Evolutionary conservation across 1,140 invertebrate species (phyloP).

Genomic region (Penaeus vannamei): DNA sequence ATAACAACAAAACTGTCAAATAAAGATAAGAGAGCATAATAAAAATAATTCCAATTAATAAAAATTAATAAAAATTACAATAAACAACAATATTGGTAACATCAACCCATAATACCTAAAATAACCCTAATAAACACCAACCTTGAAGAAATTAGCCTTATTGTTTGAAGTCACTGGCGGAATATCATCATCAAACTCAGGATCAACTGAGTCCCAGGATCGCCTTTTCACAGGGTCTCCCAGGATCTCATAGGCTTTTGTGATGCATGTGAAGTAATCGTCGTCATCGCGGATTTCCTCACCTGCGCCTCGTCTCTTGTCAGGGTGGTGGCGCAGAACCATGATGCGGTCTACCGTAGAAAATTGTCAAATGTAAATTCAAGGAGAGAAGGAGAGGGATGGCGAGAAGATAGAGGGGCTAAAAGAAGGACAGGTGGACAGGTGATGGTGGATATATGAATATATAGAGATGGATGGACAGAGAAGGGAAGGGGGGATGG

Average conservation of each 20-base stretch:
- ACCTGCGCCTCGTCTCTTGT: slow-evolving; percentile 92
- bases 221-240: slow-evolving; percentile 86
- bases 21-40: too few relatives aligned
- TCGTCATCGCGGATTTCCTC: slow-evolving; percentile 88
- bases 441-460: too few relatives aligned
- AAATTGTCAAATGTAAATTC: too few relatives aligned
- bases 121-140: slow-evolving; percentile 66
- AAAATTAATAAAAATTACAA: too few relatives aligned
- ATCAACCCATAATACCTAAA: not conserved
- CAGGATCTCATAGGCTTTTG: slow-evolving; percentile 95
- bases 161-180: slow-evolving; percentile 81
- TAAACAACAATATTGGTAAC: not conserved
- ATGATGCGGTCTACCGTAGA: slow-evolving; percentile 80
- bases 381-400: too few relatives aligned
- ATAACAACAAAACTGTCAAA: too few relatives aligned
- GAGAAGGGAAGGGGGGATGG: too few relatives aligned
- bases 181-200: slow-evolving; percentile 90
- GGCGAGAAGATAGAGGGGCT: too few relatives aligned
- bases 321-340: slow-evolving; percentile 97
- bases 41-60: too few relatives aligned
- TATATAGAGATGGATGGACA: too few relatives aligned
- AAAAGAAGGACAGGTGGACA: too few relatives aligned
- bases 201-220: slow-evolving; percentile 97
- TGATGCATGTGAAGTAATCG: slow-evolving; percentile 99
- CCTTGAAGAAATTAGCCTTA: slow-evolving; percentile 87